Evolutionary conservation across 2,888 invertebrate genomes (phyloP), one percentile per base, ranked within the genome.

Genomic region (Chymomyza fuscimana): DNA sequence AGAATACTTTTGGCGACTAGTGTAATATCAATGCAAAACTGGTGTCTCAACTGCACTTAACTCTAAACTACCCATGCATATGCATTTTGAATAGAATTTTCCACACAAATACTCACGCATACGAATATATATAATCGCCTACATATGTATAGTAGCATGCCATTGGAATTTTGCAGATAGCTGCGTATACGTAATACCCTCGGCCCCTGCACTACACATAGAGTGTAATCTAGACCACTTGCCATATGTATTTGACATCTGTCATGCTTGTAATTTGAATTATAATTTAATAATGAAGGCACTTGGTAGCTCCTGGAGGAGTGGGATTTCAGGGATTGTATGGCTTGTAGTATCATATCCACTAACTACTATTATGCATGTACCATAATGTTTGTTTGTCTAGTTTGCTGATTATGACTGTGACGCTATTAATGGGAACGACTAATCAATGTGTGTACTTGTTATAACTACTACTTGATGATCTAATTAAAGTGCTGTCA

Each of bases 261-360:
- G 86, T 83, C 86, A 79, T 6, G 75, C 88, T 70, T 83, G 84
- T 84, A 83, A 86, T 77, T 81, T 79, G 86, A 71, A 78, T 78
- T 77, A 75, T 77, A 75, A 81, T 86, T 87, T 81, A 81, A 83
- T 86, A 86, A 70, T 65, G 58, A 63, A 36, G 65, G 77, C 51
- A 54, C 22, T 51, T 54, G n/a, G 40, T 46, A 46, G 40, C 40
- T 46, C 12, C 32, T 32, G 32, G 0, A 46, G 12, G 40, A 12
- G 40, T 46, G 52, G 52, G 16, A 1, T 15, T 54, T 16, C 16
- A 19, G 52, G 52, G 19, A 19, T 54, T 1, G 19, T 19, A 2
- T 16, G 52, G 52, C 4, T 12, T 46, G 40, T 46, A 46, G 40
- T 46, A 46, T 4, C 40, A 2, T 12, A 46, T 12, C 40, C 32